Percentiles rank a stretch among this genome's conserved stretches.
phyloP scores from a whole-genome alignment of 1,140 invertebrate genomes.

The Drosophila sucinea region DNA sequence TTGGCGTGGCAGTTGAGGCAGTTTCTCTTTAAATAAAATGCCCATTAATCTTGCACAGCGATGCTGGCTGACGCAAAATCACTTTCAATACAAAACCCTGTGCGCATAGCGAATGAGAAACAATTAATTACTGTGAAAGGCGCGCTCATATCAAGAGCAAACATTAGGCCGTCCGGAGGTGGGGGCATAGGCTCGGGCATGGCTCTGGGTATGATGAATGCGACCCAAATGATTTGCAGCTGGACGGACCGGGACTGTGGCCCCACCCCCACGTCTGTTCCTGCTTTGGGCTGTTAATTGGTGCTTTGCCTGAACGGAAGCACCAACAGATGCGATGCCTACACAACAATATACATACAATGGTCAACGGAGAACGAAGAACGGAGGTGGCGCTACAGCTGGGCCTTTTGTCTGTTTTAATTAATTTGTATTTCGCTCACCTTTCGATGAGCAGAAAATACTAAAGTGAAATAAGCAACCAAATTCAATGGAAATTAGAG shows the following conservation, averaged over 20 bases:
- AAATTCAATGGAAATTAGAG: conserved; percentile 35
- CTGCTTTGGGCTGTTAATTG: conserved; percentile 59
- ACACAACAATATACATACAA: conserved; percentile 43
- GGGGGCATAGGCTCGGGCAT: not conserved
- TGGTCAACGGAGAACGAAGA: conserved; percentile 7
- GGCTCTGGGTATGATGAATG: conserved; percentile 66
- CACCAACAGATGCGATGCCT: conserved; percentile 50
- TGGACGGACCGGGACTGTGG: conserved; percentile 21
- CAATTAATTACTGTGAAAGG: conserved; percentile 76
- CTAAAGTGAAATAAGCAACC: conserved; percentile 12
- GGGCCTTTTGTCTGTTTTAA: conserved; percentile 67
- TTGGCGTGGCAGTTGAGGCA: not conserved
- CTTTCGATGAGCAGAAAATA: conserved; percentile 39
- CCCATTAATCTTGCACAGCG: conserved; percentile 68
- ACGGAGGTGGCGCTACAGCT: not conserved
- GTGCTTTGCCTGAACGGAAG: conserved; percentile 41
- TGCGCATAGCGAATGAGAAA: conserved; percentile 49
- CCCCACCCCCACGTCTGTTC: not conserved
- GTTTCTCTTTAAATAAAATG: conserved; percentile 32
- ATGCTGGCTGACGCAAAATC: conserved; percentile 52
- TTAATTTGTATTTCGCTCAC: conserved; percentile 77
- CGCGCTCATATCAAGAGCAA: conserved; percentile 73
- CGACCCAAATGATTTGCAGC: conserved; percentile 73
- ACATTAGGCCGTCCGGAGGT: conserved; percentile 54
- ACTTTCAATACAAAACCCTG: conserved; percentile 47